A percentile compares a stretch with the other conserved stretches of the same genome.
phyloP scores from a whole-genome alignment of 2,113 vertebrate genomes.

The Dromas ardeola region DNA sequence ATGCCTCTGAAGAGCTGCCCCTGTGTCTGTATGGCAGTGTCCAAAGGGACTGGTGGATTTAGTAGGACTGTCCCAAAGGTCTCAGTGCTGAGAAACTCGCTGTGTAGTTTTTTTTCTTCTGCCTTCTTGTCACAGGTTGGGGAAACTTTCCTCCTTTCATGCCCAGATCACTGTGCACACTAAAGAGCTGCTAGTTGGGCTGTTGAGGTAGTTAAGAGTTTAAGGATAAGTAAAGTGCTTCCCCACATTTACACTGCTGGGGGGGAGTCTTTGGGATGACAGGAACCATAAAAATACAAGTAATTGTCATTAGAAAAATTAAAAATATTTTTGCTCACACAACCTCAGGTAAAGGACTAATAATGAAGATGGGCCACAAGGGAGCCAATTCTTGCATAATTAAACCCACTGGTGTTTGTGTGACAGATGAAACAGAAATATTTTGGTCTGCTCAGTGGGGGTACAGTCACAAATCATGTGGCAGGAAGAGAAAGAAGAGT shows the following conservation, averaged over 20 bases:
- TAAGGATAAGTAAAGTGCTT: background rate
- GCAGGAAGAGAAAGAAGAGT: background rate
- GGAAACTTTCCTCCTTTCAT: background rate
- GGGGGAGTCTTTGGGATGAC: background rate
- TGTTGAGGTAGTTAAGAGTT: background rate
- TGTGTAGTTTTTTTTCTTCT: background rate
- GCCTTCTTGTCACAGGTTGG: background rate
- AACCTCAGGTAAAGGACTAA: background rate
- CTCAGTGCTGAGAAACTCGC: background rate
- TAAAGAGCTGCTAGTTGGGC: background rate
- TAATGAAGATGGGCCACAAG: background rate
- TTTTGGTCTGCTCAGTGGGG: background rate
- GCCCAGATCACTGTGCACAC: rapidly evolving
- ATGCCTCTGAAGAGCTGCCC: background rate
- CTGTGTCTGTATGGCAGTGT: background rate
- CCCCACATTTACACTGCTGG: background rate
- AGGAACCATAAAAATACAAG: background rate
- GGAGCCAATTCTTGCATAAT: background rate
- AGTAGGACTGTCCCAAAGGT: background rate
- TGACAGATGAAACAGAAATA: background rate
- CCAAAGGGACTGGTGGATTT: background rate
- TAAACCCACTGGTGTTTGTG: background rate
- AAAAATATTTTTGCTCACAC: background rate
- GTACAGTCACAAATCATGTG: background rate
- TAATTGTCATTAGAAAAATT: background rate